Base-by-base conservation (phyloP, 2,797 vertebrate genomes). In the Pipistrellus pipistrellus region DNA sequence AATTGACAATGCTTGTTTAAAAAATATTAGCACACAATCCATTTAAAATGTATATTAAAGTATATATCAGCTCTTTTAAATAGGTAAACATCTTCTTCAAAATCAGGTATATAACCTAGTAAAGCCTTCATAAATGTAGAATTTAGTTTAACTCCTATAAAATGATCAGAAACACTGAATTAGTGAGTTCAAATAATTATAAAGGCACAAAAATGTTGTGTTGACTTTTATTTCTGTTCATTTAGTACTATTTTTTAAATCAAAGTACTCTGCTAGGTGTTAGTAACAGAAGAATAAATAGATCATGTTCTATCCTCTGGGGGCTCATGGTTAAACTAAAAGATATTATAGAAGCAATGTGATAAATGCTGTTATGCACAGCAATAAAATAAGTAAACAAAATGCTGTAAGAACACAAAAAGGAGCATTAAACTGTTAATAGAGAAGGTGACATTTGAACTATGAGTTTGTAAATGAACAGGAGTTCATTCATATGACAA, bases 61-160 rank as follows among this genome's bases (percentile, higher is more conserved):
- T 77, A 44, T 30, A 78, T 82, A 5, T 69, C 12, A 46, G 13
- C 44, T 87, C 27, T 95, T 91, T 91, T 85, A 78, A 85, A 88
- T 0, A 59, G 6, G 38, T 86, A 53, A 90, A 62, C 23, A 80
- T 64, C 53, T 48, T 57, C 59, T n/a, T 85, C 6, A 41, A 51
- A 77, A 66, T 91, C 41, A 69, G 55, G 77, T 85, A 86, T 15
- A 83, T 2, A 73, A 88, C 32, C 68, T 83, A 81, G 23, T 85
- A 82, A 92, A 51, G 1, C 25, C 11, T 46, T 95, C 38, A 62
- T 59, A 82, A 57, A 69, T 62, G 25, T 21, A 93, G 53, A 73
- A 41, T 62, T 88, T 35, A 91, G 66, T n/a, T 90, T 91, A 87
- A 30, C 48, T 59, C 46, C 59, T 57, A 71, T 48, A 84, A 76